These are phyloP conservation scores for Grammomys surdaster DNA, from an alignment of 2,113 vertebrate genomes.

Conservation along the genomic window DNA sequence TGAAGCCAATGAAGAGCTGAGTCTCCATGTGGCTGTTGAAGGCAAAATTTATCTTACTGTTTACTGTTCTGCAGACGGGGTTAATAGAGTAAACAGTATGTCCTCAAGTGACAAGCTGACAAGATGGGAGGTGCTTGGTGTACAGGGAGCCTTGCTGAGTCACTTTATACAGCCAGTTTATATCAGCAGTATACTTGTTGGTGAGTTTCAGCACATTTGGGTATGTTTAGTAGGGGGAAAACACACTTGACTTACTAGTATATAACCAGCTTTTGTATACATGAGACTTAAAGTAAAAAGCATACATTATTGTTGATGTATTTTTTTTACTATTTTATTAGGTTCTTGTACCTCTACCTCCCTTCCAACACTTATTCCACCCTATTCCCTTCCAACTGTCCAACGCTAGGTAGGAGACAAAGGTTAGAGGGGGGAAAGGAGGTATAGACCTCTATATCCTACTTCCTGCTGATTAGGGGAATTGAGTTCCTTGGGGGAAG, in stretches of 20 bases:
- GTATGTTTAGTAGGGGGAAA: background rate
- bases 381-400: no score
- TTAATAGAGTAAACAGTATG: conserved; percentile 91
- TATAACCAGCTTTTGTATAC: background rate
- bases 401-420: no score
- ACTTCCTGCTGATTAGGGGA: no score
- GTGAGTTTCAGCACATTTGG: conserved; percentile 82
- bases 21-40: conserved; percentile 93
- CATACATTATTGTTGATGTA: background rate
- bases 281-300: background rate
- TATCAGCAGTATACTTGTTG: conserved; percentile 92
- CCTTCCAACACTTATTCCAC: no score
- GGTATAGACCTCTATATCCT: no score
- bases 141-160: conserved; percentile 96
- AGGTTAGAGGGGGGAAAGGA: no score
- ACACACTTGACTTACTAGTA: background rate
- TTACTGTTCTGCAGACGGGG: conserved; percentile 86
- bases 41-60: conserved; percentile 93
- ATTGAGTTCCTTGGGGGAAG: no score
- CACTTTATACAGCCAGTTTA: conserved; percentile 97
- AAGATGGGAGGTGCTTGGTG: conserved; percentile 96
- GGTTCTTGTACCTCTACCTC: no score
- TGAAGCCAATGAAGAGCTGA: conserved; percentile 91
- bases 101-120: conserved; percentile 95
- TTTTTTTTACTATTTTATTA: no score